Base-by-base conservation (phyloP, 2,888 invertebrate genomes). In the Heliconius ethilla region DNA sequence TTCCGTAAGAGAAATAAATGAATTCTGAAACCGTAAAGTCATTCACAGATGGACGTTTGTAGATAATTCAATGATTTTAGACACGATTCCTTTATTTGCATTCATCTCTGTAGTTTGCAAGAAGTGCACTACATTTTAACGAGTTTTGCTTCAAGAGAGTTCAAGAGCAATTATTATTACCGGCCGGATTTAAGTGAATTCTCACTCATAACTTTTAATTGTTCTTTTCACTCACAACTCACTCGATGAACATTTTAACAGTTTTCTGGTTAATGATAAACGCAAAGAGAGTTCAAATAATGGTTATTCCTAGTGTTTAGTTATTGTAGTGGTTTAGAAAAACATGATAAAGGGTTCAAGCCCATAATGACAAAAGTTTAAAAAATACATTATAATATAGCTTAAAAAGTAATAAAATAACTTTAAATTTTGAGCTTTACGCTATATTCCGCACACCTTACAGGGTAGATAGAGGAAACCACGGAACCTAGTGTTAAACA, bases 81-180 rank as follows among this genome's bases (percentile, higher is more conserved):
- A 78, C 63, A 29, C 73, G 59, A 78, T 63, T 73, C 69, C 73
- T 76, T 78, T 78, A 79, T 77, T 78, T 78, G 29, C 78, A 62
- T 76, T 72, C 77, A 75, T 73, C 79, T 59, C 51, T 78, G 70
- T 51, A 79, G 75, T 70, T 75, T 66, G 40, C 74, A 75, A 79
- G 79, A 83, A 90, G 90, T 85, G 91, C 89, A 87, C 91, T 91
- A 89, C 87, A 90, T 86, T 90, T 90, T 92, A 92, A 92, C 90
- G 91, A 92, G 90, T 89, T 89, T 87, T 87, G 85, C 87, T 89
- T 85, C 86, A 85, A 91, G 90, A 86, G 85, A 83, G 84, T 86
- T 82, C 83, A 81, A 85, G 85, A 89, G 76, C 79, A 78, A 79
- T 82, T 78, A 77, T 79, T 70, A 80, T 78, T 78, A 76, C 70